Evolutionary conservation across 2,888 invertebrate species (phyloP), one percentile per base, ranked within the genome.

Genomic region (Ornithoptera priamus): DNA sequence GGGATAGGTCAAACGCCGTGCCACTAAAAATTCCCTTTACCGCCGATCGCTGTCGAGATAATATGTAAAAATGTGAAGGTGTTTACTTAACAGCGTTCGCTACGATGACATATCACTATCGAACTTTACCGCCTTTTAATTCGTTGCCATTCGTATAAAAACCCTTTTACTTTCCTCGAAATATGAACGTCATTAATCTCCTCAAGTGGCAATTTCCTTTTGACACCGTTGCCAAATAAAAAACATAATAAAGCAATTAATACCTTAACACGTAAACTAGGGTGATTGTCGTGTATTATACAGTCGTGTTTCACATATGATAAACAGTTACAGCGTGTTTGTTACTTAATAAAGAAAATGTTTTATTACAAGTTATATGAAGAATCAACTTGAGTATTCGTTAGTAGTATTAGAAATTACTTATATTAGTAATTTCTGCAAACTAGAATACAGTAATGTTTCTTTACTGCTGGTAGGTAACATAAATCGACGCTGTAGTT

Each of bases 1-100:
- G 71, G 72, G 71, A 66, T 73, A 72, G 75, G 77, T 77, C 74
- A 77, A 72, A 73, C 75, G 74, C 75, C 75, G 73, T 71, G 74
- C 72, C 73, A 77, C 76, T 78, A 75, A 78, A 79, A 79, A 79
- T 76, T 78, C 74, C 73, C 78, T 77, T 76, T 78, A 64, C 70
- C 70, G 72, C 67, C 67, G 74, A 73, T 75, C 79, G 79, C 77
- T 73, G 76, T 71, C 67, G 72, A 75, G 80, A 80, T 80, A 79
- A 73, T 69, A 72, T 73, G 71, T 73, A 74, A 75, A 77, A 76
- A 73, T 61, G 71, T 65, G 71, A 70, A 70, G 72, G 72, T 75
- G 74, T 75, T 72, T 74, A 69, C 69, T 71, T 22, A 62, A 56
- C 58, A 62, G 65, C 39, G 24, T 63, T 66, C 63, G 18, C 61